Evolutionary conservation across 2,113 vertebrate genomes (phyloP).

Genomic region (Stigmatopora nigra): DNA sequence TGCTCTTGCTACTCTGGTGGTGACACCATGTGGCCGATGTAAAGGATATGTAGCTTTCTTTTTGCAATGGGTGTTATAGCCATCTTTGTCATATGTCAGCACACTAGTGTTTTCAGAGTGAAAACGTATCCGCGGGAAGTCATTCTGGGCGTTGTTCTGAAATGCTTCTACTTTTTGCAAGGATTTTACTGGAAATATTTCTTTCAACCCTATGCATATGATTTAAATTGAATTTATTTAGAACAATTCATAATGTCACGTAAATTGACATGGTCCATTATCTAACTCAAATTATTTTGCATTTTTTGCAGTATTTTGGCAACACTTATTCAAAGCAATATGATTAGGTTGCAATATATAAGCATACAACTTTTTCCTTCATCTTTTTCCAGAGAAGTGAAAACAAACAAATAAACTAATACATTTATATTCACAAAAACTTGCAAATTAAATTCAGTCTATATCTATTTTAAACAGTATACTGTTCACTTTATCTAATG

Average conservation of each 20-base stretch:
- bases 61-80: conserved; percentile 23
- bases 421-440: not conserved
- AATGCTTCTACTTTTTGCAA: conserved; percentile 9
- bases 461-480: not conserved
- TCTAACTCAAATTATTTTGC: not conserved
- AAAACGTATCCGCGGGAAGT: conserved; percentile 48
- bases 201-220: not conserved
- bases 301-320: not conserved
- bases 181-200: not conserved
- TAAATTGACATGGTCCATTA: not conserved
- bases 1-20: conserved; percentile 42
- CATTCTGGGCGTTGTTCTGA: conserved; percentile 28
- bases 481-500: not conserved
- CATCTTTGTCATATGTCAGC: conserved; percentile 46
- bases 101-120: conserved; percentile 45
- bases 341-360: not conserved
- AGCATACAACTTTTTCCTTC: too few species aligned
- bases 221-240: not conserved
- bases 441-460: not conserved
- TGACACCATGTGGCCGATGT: conserved; percentile 51
- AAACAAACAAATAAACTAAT: too few species aligned
- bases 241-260: not conserved
- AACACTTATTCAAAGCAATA: not conserved
- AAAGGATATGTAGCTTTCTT: conserved; percentile 46
- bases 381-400: too few species aligned